Evolutionary conservation across 2,797 vertebrate species (phyloP), one percentile per base, ranked within the genome.

Genomic region (Spheniscus humboldti): DNA sequence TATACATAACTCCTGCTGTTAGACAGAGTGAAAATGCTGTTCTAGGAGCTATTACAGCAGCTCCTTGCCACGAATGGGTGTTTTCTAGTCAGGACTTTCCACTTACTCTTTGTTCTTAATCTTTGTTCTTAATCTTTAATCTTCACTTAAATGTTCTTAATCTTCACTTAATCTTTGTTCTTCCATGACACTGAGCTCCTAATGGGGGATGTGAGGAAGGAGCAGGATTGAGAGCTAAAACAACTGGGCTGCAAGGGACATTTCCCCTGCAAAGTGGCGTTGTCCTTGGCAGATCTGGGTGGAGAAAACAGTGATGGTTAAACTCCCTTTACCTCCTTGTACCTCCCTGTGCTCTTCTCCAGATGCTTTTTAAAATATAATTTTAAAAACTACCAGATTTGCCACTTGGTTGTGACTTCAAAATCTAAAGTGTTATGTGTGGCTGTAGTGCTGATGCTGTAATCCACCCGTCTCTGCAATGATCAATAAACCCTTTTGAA

Each of bases 81-180:
- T 23, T 59, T 94, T 45, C 53, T 72, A 0, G 48, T 50, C 15
- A 23, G 53, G 48, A 79, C 27, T 79, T 86, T 86, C 72, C 59
- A 59, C 39, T 63, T 59, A 57, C n/a, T 39, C 76, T 55, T 92
- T 66, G 28, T 35, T 72, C 77, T 33, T 92, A 60, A 91, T 60
- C 64, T 66, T 76, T 80, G 28, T 35, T 72, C 77, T 33, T 92
- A 60, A 91, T 60, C 64, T 66, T 76, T 80, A 68, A 90, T 86
- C 76, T 48, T 82, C 80, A 52, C 60, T 85, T 85, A 79, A 31
- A 83, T 23, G 50, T 74, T 81, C 81, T 95, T 78, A 74, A 82
- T 76, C 31, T 1, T 63, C 71, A 37, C 37, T 79, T 94, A 71
- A 74, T 71, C 57, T 88, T 86, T 78, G 62, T 75, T 86, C 15